Conservation (phyloP, 53 echinoderm and acorn worm genomes). For the Paracentrotus lividus region DNA sequence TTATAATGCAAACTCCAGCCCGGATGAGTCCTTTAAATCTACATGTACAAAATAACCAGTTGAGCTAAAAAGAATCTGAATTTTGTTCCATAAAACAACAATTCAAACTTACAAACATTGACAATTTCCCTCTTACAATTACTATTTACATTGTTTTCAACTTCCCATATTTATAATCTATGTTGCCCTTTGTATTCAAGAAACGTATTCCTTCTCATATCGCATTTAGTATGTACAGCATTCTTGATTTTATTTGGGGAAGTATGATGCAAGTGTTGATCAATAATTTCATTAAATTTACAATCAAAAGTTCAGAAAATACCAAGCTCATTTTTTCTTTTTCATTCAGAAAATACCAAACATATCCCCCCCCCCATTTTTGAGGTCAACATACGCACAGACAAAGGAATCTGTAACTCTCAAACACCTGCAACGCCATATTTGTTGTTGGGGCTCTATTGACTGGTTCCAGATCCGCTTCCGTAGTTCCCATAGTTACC, state of each 20-base stretch:
- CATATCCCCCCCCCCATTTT: too few species aligned
- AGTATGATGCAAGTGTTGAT: background rate
- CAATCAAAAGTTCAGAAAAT: background rate
- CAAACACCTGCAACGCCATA: too few species aligned
- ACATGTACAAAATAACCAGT: too few species aligned
- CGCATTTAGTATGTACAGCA: background rate
- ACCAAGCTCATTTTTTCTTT: too few species aligned
- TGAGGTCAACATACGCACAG: too few species aligned
- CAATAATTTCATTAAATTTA: background rate
- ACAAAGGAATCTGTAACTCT: too few species aligned
- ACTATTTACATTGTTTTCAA: background rate
- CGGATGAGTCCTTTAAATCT: too few species aligned
- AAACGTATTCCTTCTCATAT: background rate
- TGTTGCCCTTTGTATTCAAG: background rate
- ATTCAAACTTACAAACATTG: constrained; percentile 9
- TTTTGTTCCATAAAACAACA: constrained; percentile 16
- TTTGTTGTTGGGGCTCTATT: too few species aligned
- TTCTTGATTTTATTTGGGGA: too few species aligned
- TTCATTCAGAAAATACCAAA: too few species aligned
- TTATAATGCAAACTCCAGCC: too few species aligned
- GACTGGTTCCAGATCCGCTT: constrained; percentile 40
- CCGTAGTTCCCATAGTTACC: constrained; percentile 81
- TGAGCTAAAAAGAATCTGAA: background rate
- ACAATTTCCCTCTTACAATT: background rate
- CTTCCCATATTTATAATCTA: background rate